phyloP scores from a whole-genome alignment of 2,888 invertebrate genomes.

The Taphrorychus bicolor region DNA sequence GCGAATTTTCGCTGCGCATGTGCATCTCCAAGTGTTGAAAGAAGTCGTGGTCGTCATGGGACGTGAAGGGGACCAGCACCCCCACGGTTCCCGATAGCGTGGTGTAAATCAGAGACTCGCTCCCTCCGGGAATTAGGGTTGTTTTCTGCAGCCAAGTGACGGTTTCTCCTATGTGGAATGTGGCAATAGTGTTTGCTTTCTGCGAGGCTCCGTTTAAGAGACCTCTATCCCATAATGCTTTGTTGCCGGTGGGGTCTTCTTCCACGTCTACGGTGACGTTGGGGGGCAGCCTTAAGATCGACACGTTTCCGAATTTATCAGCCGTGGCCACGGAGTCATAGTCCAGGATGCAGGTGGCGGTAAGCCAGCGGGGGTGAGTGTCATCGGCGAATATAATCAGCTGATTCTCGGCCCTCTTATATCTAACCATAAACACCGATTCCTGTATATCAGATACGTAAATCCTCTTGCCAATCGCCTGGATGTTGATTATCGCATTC shows the following conservation, averaged over 20 bases:
- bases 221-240: constrained; percentile 93
- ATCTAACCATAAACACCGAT: constrained; percentile 94
- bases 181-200: constrained; percentile 91
- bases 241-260: constrained; percentile 98
- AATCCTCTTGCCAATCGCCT: constrained; percentile 92
- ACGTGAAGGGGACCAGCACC: constrained; percentile 92
- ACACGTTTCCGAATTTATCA: constrained; percentile 97
- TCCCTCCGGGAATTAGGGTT: constrained; percentile 96
- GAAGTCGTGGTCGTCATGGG: constrained; percentile 97
- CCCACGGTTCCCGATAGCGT: constrained; percentile 95
- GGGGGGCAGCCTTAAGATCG: constrained; percentile 81
- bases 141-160: constrained; percentile 91
- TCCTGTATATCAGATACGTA: constrained; percentile 97
- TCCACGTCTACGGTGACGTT: constrained; percentile 97
- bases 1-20: constrained; percentile 96
- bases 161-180: constrained; percentile 96
- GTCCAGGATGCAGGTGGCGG: constrained; percentile 89
- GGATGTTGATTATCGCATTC: constrained; percentile 91
- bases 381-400: constrained; percentile 98
- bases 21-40: constrained; percentile 99
- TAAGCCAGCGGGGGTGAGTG: constrained; percentile 96
- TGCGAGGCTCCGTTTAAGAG: constrained; percentile 77
- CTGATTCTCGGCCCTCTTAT: constrained; percentile 95
- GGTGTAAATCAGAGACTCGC: constrained; percentile 95
- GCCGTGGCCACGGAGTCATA: constrained; percentile 96